Conservation (phyloP, 2,888 invertebrate genomes). For the Dolichomitus sp. region DNA sequence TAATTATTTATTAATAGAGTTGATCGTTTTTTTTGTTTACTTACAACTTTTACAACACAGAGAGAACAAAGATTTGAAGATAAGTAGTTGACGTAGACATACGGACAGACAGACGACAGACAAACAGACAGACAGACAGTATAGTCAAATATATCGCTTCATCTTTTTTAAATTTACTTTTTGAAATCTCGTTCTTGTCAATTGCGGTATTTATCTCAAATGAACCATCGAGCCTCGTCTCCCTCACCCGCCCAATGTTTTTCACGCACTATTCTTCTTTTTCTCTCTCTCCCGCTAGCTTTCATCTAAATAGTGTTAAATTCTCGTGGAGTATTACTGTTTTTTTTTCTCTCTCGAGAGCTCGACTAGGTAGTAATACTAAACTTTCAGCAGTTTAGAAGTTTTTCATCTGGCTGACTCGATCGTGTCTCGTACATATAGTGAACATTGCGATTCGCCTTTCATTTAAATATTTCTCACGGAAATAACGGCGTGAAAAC, state of each 20-base stretch:
- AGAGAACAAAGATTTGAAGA: conserved; percentile 79
- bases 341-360: conserved; percentile 36
- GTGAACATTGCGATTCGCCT: conserved; percentile 50
- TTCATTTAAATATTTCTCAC: conserved; percentile 19
- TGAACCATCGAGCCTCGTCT: conserved; percentile 38
- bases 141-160: conserved; percentile 74
- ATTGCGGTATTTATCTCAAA: conserved; percentile 63
- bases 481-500: conserved; percentile 30
- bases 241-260: conserved; percentile 49
- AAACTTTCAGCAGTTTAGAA: conserved; percentile 76
- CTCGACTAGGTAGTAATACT: conserved; percentile 71
- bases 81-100: conserved; percentile 76
- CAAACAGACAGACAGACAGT: conserved; percentile 79
- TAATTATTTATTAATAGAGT: conserved; percentile 68
- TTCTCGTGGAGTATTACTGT: conserved; percentile 36
- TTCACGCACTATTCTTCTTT: conserved; percentile 52
- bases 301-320: conserved; percentile 52
- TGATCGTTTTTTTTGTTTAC: conserved; percentile 62
- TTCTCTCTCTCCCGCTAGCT: conserved; percentile 8
- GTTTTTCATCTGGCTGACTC: conserved; percentile 39
- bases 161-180: conserved; percentile 65
- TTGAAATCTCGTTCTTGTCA: conserved; percentile 65
- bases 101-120: conserved; percentile 80
- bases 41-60: conserved; percentile 83
- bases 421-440: conserved; percentile 67